Percentiles rank a stretch among this genome's conserved stretches.
Evolutionary conservation across 2,113 vertebrate species (phyloP).

Genomic region (Chloebia gouldiae): DNA sequence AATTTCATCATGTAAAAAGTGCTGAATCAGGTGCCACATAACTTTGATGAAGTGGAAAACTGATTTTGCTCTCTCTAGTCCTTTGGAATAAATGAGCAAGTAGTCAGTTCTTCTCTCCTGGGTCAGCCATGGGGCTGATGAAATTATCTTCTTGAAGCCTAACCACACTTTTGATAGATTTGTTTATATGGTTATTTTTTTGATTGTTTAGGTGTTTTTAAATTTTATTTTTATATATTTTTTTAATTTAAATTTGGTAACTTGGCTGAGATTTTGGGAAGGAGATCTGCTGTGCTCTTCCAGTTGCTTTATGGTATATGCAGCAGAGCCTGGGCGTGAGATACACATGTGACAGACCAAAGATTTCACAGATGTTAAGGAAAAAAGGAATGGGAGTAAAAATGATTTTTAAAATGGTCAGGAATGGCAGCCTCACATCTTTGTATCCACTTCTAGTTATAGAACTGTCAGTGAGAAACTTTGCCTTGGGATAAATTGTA

Average conservation of each 20-base stretch:
- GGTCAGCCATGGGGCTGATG: neutral
- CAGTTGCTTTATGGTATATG: neutral
- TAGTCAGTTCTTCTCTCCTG: neutral
- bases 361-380: neutral
- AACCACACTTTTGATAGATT: neutral
- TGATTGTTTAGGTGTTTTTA: neutral
- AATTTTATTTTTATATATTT: neutral
- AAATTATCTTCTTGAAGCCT: neutral
- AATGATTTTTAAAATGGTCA: neutral
- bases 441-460: neutral
- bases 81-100: neutral
- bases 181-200: neutral
- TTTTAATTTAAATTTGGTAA: neutral
- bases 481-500: neutral
- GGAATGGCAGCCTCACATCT: neutral
- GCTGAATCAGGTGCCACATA: conserved; percentile 16
- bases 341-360: rapidly evolving
- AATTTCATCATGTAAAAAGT: neutral
- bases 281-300: neutral
- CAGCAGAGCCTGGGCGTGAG: neutral
- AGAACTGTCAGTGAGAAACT: neutral
- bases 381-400: neutral
- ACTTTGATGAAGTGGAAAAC: neutral
- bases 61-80: neutral
- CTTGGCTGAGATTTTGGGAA: neutral